Evolutionary conservation across 1,140 invertebrate genomes (phyloP), one percentile per base, ranked within the genome.

Genomic region (Drosophila pachea): DNA sequence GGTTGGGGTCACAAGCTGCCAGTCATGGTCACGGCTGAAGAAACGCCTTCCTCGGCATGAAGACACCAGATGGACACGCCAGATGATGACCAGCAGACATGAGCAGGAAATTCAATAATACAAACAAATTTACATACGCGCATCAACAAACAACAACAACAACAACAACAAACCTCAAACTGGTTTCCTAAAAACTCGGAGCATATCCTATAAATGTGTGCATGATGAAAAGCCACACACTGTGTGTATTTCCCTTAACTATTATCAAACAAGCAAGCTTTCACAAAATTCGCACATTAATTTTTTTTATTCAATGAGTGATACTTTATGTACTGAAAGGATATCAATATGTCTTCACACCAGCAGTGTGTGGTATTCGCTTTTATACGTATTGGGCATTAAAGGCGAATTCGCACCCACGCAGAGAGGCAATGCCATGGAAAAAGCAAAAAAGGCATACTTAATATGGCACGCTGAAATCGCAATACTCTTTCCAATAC

Each of bases 11-110:
- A 72, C 63, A 64, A 59, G 36, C 74, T 68, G 78, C 76, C 78
- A 77, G 67, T 82, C 78, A 82, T 49, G 74, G 78, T 77, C 78
- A 82, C 40, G 78, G 74, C 71, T 82, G 45, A 59, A 66, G 47
- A 49, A 63, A 61, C 58, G 45, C 73, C 60, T 67, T 48, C 33
- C 54, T 38, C 12, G 9, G 9, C 12, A 52, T 12, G 11, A 31
- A 50, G 11, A 16, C 14, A 0, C 16, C 35, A 22, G 7, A 48
- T 16, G 53, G 38, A 53, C 5, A 55, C 36, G 33, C 33, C 74
- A 78, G 76, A 60, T 68, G 78, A 74, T 71, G 52, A 71, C 60
- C 66, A 48, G 43, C 63, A 55, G 40, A 50, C 61, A 56, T 42
- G 59, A 60, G 35, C 33, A 45, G 48, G 58, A 81, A 81, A 81